phyloP scores from a whole-genome alignment of 2,113 vertebrate species.

The Stegastes partitus region DNA sequence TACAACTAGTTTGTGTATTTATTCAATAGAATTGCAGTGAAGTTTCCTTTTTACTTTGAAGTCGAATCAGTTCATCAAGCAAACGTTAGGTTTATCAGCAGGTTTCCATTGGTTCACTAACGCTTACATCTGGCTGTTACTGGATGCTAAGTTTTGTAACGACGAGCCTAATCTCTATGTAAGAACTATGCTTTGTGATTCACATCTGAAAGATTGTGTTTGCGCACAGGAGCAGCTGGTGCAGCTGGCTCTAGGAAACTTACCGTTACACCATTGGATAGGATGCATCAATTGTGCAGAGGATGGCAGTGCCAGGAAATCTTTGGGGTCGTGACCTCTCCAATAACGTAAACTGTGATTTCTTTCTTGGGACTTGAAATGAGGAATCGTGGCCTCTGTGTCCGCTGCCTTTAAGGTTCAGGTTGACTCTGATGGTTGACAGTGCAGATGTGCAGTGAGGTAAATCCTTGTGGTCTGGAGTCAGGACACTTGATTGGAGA shows the following conservation, averaged over 20 bases:
- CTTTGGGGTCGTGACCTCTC: conserved; percentile 3
- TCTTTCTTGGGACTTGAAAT: neutral
- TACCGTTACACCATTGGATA: conserved; percentile 74
- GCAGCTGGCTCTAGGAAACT: conserved; percentile 46
- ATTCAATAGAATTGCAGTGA: too few species aligned
- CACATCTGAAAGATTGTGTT: too few species aligned
- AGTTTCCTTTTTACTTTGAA: too few species aligned
- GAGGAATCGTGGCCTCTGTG: neutral
- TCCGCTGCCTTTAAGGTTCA: neutral
- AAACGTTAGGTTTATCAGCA: too few species aligned
- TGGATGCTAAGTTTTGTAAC: too few species aligned
- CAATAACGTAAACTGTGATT: conserved; percentile 6
- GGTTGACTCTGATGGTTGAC: neutral
- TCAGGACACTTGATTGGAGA: conserved; percentile 21
- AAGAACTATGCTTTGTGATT: too few species aligned
- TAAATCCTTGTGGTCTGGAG: conserved; percentile 6
- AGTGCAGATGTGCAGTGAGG: neutral
- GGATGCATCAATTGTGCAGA: conserved; percentile 67
- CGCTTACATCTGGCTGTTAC: too few species aligned
- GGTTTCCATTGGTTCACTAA: too few species aligned
- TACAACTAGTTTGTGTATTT: too few species aligned
- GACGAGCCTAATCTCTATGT: too few species aligned
- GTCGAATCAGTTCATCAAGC: too few species aligned
- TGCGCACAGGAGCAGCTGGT: neutral
- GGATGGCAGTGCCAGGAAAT: conserved; percentile 3